Conservation (phyloP, 2,113 vertebrate species). For the Microtus ochrogaster region DNA sequence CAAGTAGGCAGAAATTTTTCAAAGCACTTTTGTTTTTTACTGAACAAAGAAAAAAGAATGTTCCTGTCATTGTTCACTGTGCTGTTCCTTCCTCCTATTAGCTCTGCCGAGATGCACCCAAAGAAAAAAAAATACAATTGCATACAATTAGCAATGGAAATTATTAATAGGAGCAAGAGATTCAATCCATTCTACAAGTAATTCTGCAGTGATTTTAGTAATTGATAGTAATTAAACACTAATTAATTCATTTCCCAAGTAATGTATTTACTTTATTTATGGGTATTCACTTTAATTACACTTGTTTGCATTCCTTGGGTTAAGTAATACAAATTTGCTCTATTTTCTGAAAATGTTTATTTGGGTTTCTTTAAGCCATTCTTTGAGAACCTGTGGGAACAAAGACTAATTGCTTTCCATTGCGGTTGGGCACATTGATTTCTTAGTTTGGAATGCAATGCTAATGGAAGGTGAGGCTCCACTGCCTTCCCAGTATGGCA, state of each 20-base stretch:
- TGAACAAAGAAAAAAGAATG: slow-evolving; percentile 50
- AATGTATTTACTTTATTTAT: slow-evolving; percentile 86
- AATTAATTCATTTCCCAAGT: slow-evolving; percentile 86
- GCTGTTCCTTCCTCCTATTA: slow-evolving; percentile 68
- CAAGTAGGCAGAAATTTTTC: slow-evolving; percentile 57
- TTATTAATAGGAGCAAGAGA: slow-evolving; percentile 75
- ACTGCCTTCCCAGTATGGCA: neutral
- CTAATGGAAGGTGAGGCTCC: slow-evolving; percentile 69
- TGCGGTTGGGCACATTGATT: slow-evolving; percentile 75
- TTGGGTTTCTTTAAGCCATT: slow-evolving; percentile 82
- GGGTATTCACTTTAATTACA: slow-evolving; percentile 80
- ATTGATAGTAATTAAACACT: slow-evolving; percentile 88
- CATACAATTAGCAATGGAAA: slow-evolving; percentile 76
- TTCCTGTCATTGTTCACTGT: slow-evolving; percentile 62
- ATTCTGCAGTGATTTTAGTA: slow-evolving; percentile 84
- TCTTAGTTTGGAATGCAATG: slow-evolving; percentile 55
- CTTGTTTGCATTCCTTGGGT: slow-evolving; percentile 84
- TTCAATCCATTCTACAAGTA: slow-evolving; percentile 76
- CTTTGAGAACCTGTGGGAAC: slow-evolving; percentile 82
- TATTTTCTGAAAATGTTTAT: slow-evolving; percentile 84
- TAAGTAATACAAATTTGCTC: slow-evolving; percentile 86
- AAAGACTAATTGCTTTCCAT: slow-evolving; percentile 82
- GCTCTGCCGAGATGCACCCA: slow-evolving; percentile 69
- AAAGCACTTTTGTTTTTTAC: slow-evolving; percentile 62
- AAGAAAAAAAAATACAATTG: slow-evolving; percentile 68